Evolutionary conservation across 2,888 invertebrate species (phyloP).

Genomic region (Lamproptera curius): DNA sequence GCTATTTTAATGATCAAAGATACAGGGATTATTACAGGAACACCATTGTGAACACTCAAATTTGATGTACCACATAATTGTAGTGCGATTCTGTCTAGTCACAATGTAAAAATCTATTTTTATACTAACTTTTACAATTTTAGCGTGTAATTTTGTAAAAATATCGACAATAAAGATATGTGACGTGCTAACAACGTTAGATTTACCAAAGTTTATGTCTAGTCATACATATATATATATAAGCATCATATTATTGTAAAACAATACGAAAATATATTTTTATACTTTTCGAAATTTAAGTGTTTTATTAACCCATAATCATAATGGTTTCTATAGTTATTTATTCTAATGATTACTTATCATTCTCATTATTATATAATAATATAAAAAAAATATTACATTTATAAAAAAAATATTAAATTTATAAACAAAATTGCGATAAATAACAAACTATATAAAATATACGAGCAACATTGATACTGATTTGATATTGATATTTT

Average conservation of each 20-base stretch:
- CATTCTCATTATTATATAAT: too few relatives aligned
- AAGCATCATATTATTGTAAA: conserved; percentile 14
- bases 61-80: conserved; percentile 35
- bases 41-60: conserved; percentile 63
- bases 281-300: conserved; percentile 36
- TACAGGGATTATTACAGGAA: conserved; percentile 63
- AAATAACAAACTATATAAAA: too few relatives aligned
- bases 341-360: too few relatives aligned
- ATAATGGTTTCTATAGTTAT: neutral
- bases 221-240: conserved; percentile 46
- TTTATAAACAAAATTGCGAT: too few relatives aligned
- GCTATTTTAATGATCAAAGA: conserved; percentile 61
- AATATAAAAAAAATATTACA: too few relatives aligned
- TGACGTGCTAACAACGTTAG: conserved; percentile 11
- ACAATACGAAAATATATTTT: conserved; percentile 30
- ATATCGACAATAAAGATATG: conserved; percentile 18
- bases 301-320: conserved; percentile 20
- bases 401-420: too few relatives aligned
- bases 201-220: conserved; percentile 52
- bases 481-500: too few relatives aligned
- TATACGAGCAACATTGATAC: too few relatives aligned
- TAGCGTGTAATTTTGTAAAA: conserved; percentile 12
- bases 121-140: conserved; percentile 20
- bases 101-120: conserved; percentile 30
- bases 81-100: conserved; percentile 42